Evolutionary conservation across 2,113 vertebrate genomes (phyloP), one percentile per base, ranked within the genome.

Genomic region (Thermophis baileyi): DNA sequence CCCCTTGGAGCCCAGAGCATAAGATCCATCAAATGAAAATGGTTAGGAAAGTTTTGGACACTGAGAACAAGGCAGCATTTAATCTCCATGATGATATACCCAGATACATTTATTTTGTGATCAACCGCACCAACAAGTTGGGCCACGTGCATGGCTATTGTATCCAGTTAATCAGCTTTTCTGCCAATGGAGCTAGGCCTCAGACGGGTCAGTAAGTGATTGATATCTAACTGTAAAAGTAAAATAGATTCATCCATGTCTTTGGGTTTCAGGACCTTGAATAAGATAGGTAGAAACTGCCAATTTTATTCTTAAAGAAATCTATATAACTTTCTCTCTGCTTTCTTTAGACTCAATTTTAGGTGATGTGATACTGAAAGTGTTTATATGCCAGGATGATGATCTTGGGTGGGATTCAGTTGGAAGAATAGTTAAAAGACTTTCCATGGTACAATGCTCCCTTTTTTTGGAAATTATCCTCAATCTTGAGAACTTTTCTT

Each of bases 121-220:
- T 98, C 96, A 97, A 98, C 89, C 1, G 4, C 11, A 63, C 27
- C 27, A 63, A 60, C 9, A 60, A 63, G 11, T 14, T 11, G 60
- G 60, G 60, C 60, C 60, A 63, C 27, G 27, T 4, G 30, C 60
- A n/a, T n/a, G 30, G 30, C 60, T 69, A 69, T 69, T 30, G 12
- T 30, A n/a, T 69, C 60, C 30, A n/a, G 30, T n/a, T n/a, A 12
- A 30, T 69, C 27, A 69, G 30, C 11, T 69, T 69, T n/a, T 69
- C 60, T 69, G 60, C 99, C 96, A 49, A 97, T 98, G 96, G 99
- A 99, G 96, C 98, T 89, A 92, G 96, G 98, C 91, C 98, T 99
- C 98, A 99, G 98, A 94, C 99, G 99, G 98, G 98, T 93, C 98
- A 98, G 99, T 99, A 96, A 98, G 98, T 85, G 9, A 60, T 3